phyloP scores from a whole-genome alignment of 2,113 vertebrate species.

The Cavia aperea region DNA sequence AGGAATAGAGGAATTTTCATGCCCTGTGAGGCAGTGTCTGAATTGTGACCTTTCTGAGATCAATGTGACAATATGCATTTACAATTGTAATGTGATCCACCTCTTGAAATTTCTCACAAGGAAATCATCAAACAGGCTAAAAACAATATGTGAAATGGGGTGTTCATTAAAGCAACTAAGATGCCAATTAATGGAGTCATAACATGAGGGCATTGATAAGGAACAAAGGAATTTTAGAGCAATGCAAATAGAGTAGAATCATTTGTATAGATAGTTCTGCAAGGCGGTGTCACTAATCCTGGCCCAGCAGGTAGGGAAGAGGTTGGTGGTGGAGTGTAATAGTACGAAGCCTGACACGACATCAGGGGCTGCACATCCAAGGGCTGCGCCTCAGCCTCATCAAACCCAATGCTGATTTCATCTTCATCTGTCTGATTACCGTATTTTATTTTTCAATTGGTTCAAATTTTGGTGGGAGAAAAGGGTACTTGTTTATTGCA shows the following conservation, averaged over 20 bases:
- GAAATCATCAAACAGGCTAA: background rate
- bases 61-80: background rate
- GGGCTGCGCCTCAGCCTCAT: background rate
- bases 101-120: background rate
- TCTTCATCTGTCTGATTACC: conserved; percentile 53
- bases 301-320: background rate
- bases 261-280: background rate
- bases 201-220: background rate
- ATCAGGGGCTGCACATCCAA: background rate
- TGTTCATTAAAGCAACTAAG: background rate
- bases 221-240: background rate
- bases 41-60: background rate
- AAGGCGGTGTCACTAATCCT: background rate
- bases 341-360: background rate
- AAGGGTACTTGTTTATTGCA: conserved; percentile 57
- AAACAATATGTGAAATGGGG: background rate
- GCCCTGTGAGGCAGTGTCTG: background rate
- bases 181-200: background rate
- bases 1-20: background rate
- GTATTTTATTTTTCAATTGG: conserved; percentile 53
- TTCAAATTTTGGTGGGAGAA: conserved; percentile 41
- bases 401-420: background rate
- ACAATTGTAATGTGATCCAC: background rate
- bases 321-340: background rate
- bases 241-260: background rate